Evolutionary conservation across 2,113 vertebrate genomes (phyloP), one percentile per base, ranked within the genome.

Genomic region (Rhabdornis inornatus): DNA sequence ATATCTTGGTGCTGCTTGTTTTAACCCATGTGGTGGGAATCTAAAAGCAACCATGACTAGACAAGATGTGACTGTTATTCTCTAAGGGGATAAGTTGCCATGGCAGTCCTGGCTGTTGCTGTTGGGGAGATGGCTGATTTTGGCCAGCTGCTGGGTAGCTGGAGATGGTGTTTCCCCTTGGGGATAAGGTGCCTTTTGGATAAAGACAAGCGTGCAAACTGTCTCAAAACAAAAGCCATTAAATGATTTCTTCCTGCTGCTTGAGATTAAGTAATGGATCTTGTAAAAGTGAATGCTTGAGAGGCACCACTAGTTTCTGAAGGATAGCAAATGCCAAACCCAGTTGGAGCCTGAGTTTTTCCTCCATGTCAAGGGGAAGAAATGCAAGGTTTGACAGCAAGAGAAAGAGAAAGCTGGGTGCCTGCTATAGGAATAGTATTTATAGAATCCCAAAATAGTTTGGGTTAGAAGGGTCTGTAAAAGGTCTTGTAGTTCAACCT

Each of bases 61-160:
- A 44, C 65, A 72, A 93, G 82, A 90, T 66, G 55, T 74, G 83
- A 69, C 76, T 74, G 82, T 70, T 42, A 17, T 81, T 94, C 42
- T 63, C 28, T 21, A 23, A 75, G 80, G 71, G 60, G 68, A 71
- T 92, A 83, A 78, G 86, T 71, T 92, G 47, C 83, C 44, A 64
- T 82, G 86, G 89, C 19, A 70, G 72, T 93, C 59, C 42, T 57
- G 55, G 53, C 57, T 0, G 1, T 13, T 69, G 68, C 5, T 76
- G 24, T 6, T 45, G 42, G 35, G 72, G 52, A 66, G 50, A 23
- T 33, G 28, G 42, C 65, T 87, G 94, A 69, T 72, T 60, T 61
- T 79, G 66, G 28, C 65, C 92, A 92, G 76, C 90, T 97, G 90
- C 69, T 89, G 89, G 9, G 27, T 49, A 81, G 59, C 68, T 77